Evolutionary conservation across 1,140 invertebrate species (phyloP), one percentile per base, ranked within the genome.

Genomic region (Aphelinus certus): DNA sequence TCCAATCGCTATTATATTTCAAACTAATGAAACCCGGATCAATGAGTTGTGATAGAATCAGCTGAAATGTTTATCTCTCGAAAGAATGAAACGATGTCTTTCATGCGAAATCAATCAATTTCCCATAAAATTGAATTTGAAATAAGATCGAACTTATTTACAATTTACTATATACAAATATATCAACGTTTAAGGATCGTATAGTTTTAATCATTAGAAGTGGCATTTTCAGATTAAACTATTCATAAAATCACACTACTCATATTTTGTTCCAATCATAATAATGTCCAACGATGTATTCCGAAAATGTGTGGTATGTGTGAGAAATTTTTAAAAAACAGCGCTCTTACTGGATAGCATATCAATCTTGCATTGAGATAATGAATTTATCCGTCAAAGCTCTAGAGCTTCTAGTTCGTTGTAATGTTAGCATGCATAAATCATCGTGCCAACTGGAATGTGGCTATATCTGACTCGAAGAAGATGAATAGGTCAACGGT

Each of bases 341-440:
- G 48, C 60, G 9, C 46, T 55, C 57, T 26, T 26, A 26, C 26
- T 26, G 26, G 26, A 26, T 26, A 26, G 26, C 42, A 68, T 71
- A 79, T 79, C 78, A 79, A 79, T 78, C 78, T 77, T 67, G 68
- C 70, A 65, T 56, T 49, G 45, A 42, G 4, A 9, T 69, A 66
- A 77, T 73, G 70, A 77, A 77, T 78, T 64, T 64, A 46, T 76
- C 63, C 68, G 45, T 71, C 61, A 71, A 65, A 26, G 63, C 61
- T 57, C 45, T 76, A 46, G 45, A 60, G 45, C 56, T 9, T 53
- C 51, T 53, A 60, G 69, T 9, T 76, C 75, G 65, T 69, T 61
- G 56, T 45, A 49, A 69, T 64, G 26, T 26, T 26, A 71, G 46
- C 26, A 2, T 48, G n/a, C 66, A 73, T 73, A 77, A 73, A 73